Conservation (phyloP, 2,113 vertebrate species). For the Microtus ochrogaster region DNA sequence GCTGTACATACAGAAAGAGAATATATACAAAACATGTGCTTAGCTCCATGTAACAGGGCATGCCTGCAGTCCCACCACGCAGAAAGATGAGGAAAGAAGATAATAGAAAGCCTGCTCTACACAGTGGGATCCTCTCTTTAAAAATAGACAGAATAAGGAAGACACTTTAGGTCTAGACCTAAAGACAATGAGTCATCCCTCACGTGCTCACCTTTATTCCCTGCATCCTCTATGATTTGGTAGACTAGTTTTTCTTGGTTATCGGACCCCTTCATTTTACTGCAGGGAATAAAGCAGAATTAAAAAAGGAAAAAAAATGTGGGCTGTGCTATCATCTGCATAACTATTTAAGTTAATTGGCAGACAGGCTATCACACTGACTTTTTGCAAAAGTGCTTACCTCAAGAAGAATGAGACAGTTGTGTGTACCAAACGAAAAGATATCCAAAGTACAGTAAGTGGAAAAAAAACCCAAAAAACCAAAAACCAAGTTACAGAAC, state of each 20-base stretch:
- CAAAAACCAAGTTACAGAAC: constrained; percentile 59
- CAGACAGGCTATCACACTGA: constrained; percentile 55
- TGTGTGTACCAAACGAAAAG: constrained; percentile 75
- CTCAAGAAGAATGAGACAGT: constrained; percentile 80
- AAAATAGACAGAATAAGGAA: neutral
- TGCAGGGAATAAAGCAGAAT: constrained; percentile 83
- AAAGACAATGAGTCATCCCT: neutral
- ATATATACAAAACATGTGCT: neutral
- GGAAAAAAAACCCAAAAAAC: constrained; percentile 48
- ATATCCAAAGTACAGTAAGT: constrained; percentile 76
- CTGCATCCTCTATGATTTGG: constrained; percentile 98
- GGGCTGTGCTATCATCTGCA: constrained; percentile 54
- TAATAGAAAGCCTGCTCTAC: neutral
- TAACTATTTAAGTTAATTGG: constrained; percentile 48
- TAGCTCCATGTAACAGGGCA: neutral
- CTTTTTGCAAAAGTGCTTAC: constrained; percentile 83
- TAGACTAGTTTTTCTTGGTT: constrained; percentile 99
- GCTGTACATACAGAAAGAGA: neutral
- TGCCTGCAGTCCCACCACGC: neutral
- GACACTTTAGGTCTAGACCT: neutral
- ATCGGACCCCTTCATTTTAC: constrained; percentile 99
- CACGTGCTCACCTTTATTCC: constrained; percentile 94
- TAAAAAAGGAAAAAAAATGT: constrained; percentile 11
- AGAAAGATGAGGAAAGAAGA: neutral
- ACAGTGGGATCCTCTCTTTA: neutral